Evolutionary conservation across 2,797 vertebrate genomes (phyloP).

Genomic region (Hydrocynus forskahlii): DNA sequence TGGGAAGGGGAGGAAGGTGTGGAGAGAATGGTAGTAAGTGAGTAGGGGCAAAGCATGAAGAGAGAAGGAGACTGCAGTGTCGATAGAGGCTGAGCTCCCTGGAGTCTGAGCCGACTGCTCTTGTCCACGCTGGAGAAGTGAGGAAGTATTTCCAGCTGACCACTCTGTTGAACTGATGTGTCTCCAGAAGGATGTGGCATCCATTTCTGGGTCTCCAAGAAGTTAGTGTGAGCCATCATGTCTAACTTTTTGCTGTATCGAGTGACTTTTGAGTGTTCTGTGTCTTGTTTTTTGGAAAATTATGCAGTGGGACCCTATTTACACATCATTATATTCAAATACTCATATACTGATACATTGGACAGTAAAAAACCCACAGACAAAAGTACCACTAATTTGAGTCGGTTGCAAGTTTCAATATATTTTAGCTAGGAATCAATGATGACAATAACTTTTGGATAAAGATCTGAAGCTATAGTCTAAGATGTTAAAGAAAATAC

Average conservation of each 20-base stretch:
- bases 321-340: too few species aligned
- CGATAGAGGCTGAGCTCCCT: slow-evolving; percentile 22
- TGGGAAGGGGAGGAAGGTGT: neutral
- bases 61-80: slow-evolving; percentile 8
- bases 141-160: slow-evolving; percentile 29
- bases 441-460: too few species aligned
- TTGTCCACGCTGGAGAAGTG: slow-evolving; percentile 7
- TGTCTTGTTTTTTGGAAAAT: neutral
- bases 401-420: too few species aligned
- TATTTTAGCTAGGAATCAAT: too few species aligned
- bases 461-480: too few species aligned
- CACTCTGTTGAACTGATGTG: neutral
- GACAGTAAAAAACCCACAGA: too few species aligned
- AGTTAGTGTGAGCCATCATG: neutral
- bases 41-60: neutral
- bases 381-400: too few species aligned
- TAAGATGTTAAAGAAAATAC: too few species aligned
- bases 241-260: neutral
- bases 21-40: slow-evolving; percentile 20
- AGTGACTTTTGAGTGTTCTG: neutral
- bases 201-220: neutral
- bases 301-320: too few species aligned
- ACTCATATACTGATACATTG: too few species aligned
- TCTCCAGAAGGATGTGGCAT: slow-evolving; percentile 8
- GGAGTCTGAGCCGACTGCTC: slow-evolving; percentile 21